Evolutionary conservation across 2,113 vertebrate species (phyloP).

Genomic region (Scortum barcoo): DNA sequence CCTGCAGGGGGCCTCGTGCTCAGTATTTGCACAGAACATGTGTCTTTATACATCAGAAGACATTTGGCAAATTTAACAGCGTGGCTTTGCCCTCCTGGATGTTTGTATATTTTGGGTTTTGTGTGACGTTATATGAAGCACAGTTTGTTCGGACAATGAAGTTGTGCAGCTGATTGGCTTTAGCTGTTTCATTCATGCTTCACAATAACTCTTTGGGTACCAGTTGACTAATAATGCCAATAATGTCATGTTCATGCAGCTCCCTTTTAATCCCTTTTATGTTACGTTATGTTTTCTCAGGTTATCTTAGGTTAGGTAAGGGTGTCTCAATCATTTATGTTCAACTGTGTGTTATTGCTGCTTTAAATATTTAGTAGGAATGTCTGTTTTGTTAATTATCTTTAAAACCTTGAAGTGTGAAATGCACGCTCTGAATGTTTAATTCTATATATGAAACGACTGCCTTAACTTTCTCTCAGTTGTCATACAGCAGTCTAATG

Average conservation of each 20-base stretch:
- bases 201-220: background rate
- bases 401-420: constrained; percentile 1
- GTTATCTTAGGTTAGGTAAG: background rate
- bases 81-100: background rate
- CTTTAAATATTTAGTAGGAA: background rate
- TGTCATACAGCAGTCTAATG: background rate
- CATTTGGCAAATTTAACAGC: background rate
- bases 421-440: background rate
- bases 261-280: no score
- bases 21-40: background rate
- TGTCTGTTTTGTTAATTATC: background rate
- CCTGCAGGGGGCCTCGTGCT: background rate
- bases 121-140: background rate
- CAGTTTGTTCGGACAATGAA: background rate
- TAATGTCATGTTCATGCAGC: background rate
- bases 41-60: background rate
- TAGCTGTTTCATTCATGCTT: background rate
- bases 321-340: no score
- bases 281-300: background rate
- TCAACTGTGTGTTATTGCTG: background rate
- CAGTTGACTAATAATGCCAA: background rate
- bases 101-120: background rate
- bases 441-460: background rate
- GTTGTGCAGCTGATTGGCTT: no score
- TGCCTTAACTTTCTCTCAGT: constrained; percentile 5